Base-by-base conservation (phyloP, 2,113 vertebrate genomes). In the Chlorocebus sabaeus region DNA sequence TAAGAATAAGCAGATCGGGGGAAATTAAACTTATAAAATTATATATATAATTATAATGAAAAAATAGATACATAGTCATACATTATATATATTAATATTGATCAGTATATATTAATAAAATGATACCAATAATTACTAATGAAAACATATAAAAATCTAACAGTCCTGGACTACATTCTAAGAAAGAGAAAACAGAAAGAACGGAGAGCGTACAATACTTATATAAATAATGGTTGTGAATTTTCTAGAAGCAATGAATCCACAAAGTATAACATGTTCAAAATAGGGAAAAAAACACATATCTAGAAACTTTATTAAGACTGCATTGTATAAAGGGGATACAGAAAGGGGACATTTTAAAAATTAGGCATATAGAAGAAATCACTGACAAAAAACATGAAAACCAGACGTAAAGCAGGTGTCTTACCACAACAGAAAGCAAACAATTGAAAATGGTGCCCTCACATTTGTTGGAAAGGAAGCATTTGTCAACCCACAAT, bases 391-490 rank as follows among this genome's bases (percentile, higher is more conserved):
- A 90, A 90, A 7, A 30, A 84, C 59, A 38, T 40, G 52, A 20
- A 59, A 92, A 43, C 81, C 89, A 55, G 18, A 90, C n/a, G 35
- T 86, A 32, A 87, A 96, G 52, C 2, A 83, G 2, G 79, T 14
- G 52, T 82, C n/a, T 83, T 55, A 73, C 78, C 23, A 79, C 16
- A 87, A 84, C 10, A 82, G 59, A 76, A 88, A 90, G 43, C 9
- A 70, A 27, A 52, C 61, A 84, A 50, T 23, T 61, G 35, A 97
- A 96, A 72, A 78, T 48, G 40, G n/a, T 67, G 61, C 38, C 35
- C 57, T 92, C 73, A 89, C 61, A 38, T 45, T 23, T 85, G 95
- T 96, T 93, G 85, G 43, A 91, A 70, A 92, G 27, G 48, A 85
- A 89, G 38, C 35, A 43, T 89, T 72, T 85, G 32, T 89, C 83